A percentile compares a stretch with the other conserved stretches of the same genome.
These are phyloP conservation scores for Anarhynchus alexandrinus DNA, from an alignment of 2,113 vertebrate genomes.

Conservation along the genomic window DNA sequence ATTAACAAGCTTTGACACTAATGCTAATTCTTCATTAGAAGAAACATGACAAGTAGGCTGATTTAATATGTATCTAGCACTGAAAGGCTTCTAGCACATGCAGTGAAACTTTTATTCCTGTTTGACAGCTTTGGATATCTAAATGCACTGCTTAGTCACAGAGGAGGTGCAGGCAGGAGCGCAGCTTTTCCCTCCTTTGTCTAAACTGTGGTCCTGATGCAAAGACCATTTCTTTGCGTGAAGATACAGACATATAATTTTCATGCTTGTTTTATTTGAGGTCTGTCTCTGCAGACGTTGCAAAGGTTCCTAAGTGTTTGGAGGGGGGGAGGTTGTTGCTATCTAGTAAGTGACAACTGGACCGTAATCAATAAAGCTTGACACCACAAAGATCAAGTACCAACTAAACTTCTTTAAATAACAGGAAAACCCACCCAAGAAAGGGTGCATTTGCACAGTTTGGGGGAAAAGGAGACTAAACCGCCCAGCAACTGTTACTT, in stretches of 20 bases:
- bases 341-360: neutral
- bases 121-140: neutral
- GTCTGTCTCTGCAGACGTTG: neutral
- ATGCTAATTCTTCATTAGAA: neutral
- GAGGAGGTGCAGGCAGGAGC: neutral
- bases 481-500: rapidly evolving
- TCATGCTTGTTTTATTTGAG: too few relatives aligned
- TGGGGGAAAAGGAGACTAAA: neutral
- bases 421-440: neutral
- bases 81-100: neutral
- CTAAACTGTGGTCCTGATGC: neutral
- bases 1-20: neutral
- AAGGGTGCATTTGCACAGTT: neutral
- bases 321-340: too few relatives aligned
- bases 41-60: neutral
- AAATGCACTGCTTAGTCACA: neutral
- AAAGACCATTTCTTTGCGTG: too few relatives aligned
- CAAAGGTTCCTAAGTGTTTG: neutral
- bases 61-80: neutral
- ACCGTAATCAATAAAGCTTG: too few relatives aligned
- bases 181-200: neutral
- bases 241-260: neutral
- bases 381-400: neutral
- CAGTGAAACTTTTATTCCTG: neutral
- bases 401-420: neutral